Evolutionary conservation across 2,888 invertebrate genomes (phyloP).

Genomic region (Pedicia rivosa): DNA sequence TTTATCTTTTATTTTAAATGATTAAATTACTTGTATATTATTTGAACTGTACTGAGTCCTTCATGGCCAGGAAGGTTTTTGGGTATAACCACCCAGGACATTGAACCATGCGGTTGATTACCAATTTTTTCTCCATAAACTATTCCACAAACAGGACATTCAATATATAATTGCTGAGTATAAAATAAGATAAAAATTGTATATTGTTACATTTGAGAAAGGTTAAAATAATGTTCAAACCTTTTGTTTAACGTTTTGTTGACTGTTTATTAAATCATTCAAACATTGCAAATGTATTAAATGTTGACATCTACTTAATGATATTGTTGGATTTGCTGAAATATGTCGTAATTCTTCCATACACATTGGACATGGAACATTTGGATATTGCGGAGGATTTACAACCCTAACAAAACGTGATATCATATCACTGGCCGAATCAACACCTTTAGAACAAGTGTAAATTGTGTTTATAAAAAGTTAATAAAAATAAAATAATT

Average conservation of each 20-base stretch:
- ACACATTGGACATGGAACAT: slow-evolving; percentile 57
- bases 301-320: slow-evolving; percentile 59
- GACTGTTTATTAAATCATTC: slow-evolving; percentile 53
- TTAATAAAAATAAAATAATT: background rate
- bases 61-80: slow-evolving; percentile 51
- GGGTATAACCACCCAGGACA: slow-evolving; percentile 64
- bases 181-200: no score
- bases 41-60: slow-evolving; percentile 53
- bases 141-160: slow-evolving; percentile 74
- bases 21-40: slow-evolving; percentile 56
- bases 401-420: slow-evolving; percentile 54
- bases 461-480: background rate
- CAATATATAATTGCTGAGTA: slow-evolving; percentile 51
- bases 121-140: slow-evolving; percentile 67
- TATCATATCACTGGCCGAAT: slow-evolving; percentile 37
- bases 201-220: no score
- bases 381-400: slow-evolving; percentile 46
- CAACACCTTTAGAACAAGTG: slow-evolving; percentile 15
- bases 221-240: no score
- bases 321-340: slow-evolving; percentile 39
- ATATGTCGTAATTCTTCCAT: slow-evolving; percentile 37
- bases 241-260: slow-evolving; percentile 33
- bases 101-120: slow-evolving; percentile 67
- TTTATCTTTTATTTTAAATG: slow-evolving; percentile 2
- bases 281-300: slow-evolving; percentile 68